These are phyloP conservation scores for Spatula clypeata DNA, from an alignment of 2,797 vertebrate genomes.

Conservation along the genomic window DNA sequence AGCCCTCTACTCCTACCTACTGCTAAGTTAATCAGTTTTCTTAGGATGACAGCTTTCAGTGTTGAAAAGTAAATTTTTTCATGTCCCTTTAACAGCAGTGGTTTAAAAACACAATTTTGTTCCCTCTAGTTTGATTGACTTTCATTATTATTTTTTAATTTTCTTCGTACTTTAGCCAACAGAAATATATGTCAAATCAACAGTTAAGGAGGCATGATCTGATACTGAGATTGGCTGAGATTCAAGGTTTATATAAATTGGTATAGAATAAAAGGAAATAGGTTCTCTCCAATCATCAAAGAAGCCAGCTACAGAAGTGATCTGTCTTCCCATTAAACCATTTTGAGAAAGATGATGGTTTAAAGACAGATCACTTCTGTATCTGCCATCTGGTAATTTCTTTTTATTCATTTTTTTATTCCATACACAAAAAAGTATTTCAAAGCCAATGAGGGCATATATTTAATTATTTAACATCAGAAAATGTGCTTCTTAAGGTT, in stretches of 20 bases:
- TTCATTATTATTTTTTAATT: constrained; percentile 1
- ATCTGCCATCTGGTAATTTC: neutral
- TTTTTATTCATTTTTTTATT: neutral
- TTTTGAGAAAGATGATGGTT: neutral
- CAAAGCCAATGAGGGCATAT: neutral
- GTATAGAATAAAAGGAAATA: constrained; percentile 34
- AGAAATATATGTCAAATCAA: constrained; percentile 30
- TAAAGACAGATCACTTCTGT: neutral
- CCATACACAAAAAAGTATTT: neutral
- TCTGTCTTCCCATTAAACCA: too few relatives aligned
- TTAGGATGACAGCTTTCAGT: constrained; percentile 32
- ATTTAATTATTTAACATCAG: neutral
- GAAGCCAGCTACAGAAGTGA: neutral
- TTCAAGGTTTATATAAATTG: constrained; percentile 31
- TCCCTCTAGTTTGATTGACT: constrained; percentile 32
- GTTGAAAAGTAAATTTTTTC: neutral
- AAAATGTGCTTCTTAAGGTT: neutral
- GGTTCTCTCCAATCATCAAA: constrained; percentile 17
- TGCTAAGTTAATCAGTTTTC: constrained; percentile 54
- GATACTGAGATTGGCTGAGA: neutral
- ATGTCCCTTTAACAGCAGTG: neutral
- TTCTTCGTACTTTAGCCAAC: neutral
- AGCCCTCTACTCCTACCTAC: constrained; percentile 41
- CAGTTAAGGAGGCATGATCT: constrained; percentile 10
- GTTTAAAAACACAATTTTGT: constrained; percentile 29